phyloP scores from a whole-genome alignment of 2,888 invertebrate genomes.

The Luffia ferchaultella region DNA sequence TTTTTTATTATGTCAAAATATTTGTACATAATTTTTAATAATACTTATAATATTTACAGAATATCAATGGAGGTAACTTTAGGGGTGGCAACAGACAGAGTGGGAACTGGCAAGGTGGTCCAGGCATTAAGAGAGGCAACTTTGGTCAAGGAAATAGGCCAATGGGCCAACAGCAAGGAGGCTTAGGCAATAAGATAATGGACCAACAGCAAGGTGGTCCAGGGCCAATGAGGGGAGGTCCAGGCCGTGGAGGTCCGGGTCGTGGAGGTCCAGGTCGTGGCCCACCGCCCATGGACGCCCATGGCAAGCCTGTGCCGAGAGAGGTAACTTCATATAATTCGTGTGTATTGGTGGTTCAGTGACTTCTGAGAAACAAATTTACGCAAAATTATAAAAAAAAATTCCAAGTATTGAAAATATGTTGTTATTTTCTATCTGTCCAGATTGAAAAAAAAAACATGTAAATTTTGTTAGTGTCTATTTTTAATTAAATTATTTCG shows the following conservation, averaged over 20 bases:
- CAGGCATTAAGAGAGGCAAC: slow-evolving; percentile 30
- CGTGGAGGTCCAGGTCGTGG: slow-evolving; percentile 13
- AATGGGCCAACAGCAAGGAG: not conserved
- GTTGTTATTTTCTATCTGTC: too few species aligned
- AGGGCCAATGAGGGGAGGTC: slow-evolving; percentile 22
- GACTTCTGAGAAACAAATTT: slow-evolving; percentile 1
- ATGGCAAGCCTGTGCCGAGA: slow-evolving; percentile 36
- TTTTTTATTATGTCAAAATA: not conserved
- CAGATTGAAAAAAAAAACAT: too few species aligned
- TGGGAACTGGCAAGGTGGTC: slow-evolving; percentile 29
- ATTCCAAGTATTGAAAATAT: not conserved
- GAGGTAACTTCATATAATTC: slow-evolving; percentile 27
- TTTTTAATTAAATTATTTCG: not conserved
- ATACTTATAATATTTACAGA: slow-evolving; percentile 23
- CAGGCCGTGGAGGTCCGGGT: slow-evolving; percentile 28
- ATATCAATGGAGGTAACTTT: slow-evolving; percentile 48
- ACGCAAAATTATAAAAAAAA: not conserved
- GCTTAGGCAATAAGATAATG: slow-evolving; percentile 18
- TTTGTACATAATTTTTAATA: not conserved
- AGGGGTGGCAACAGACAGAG: slow-evolving; percentile 37
- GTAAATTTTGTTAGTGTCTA: too few species aligned
- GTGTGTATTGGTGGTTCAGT: slow-evolving; percentile 1
- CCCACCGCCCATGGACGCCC: slow-evolving; percentile 5
- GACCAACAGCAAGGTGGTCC: slow-evolving; percentile 20
- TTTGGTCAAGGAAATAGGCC: slow-evolving; percentile 13